These are phyloP conservation scores for Ploceus nigricollis DNA, from an alignment of 2,113 vertebrate genomes.

Conservation along the genomic window DNA sequence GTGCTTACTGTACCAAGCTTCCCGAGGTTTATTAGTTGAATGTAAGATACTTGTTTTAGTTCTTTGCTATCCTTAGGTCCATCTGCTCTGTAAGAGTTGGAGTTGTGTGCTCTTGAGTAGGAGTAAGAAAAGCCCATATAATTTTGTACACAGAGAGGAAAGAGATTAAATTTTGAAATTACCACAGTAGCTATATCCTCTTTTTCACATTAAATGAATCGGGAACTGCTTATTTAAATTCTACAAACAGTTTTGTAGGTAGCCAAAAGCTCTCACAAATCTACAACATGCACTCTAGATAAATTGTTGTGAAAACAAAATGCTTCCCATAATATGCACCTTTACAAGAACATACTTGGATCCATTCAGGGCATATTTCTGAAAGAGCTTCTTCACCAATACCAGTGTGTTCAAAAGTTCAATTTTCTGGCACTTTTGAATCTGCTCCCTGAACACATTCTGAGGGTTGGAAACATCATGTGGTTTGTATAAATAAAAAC, in stretches of 20 bases:
- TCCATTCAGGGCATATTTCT: not conserved
- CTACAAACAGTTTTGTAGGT: not conserved
- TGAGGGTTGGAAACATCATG: not conserved
- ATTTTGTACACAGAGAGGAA: not conserved
- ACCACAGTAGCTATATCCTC: not conserved
- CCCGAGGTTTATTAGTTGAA: not conserved
- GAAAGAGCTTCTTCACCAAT: not conserved
- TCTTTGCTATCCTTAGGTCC: not conserved
- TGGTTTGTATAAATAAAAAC: conserved; percentile 1
- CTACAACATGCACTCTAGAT: not conserved
- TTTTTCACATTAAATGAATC: not conserved
- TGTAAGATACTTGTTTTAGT: not conserved
- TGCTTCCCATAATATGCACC: not conserved
- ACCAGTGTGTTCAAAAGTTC: not conserved
- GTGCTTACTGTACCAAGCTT: not conserved
- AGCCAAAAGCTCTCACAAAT: not conserved
- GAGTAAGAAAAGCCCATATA: not conserved
- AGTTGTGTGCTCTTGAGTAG: not conserved
- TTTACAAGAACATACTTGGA: not conserved
- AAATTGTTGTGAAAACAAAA: not conserved
- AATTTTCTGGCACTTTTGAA: not conserved
- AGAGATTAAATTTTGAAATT: not conserved
- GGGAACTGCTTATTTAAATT: not conserved
- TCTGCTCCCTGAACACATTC: not conserved
- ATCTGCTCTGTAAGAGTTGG: not conserved